Base-by-base conservation (phyloP, 2,888 invertebrate species). In the Schrankia costaestrigalis region DNA sequence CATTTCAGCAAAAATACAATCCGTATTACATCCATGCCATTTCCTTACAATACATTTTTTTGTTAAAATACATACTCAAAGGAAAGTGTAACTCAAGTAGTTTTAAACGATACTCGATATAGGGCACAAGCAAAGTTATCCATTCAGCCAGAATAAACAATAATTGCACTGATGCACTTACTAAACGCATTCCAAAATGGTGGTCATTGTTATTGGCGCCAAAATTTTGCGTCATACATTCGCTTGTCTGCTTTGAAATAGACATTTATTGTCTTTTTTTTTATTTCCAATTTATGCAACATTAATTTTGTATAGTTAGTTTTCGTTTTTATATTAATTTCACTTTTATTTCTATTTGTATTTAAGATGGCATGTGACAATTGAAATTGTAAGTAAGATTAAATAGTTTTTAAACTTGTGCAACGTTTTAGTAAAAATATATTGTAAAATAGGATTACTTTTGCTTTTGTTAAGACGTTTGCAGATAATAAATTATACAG, bases 81-180 rank as follows among this genome's bases (percentile, higher is more conserved):
- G 15, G 42, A 47, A 53, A 59, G 53, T 59, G 59, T 46, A 57
- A 53, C 32, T 33, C 26, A 56, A 59, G 40, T 25, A 47, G 42
- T 43, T 41, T 49, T 40, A 40, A 45, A 43, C 25, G 57, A 41
- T 41, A 56, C 37, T 39, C 26, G 46, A 56, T 56, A 43, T 29
- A 34, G 25, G n/a, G 38, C 33, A 41, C 36, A 53, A 13, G 26
- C 30, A 54, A 39, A 32, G n/a, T n/a, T n/a, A 40, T 36, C 35
- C 40, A 53, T 21, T 49, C 49, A 39, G 12, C 35, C 39, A 25
- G 35, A 49, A 38, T 46, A 46, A 18, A 49, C 49, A 32, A 46
- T 53, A 56, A 55, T 56, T 53, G 46, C 53, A 49, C 25, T 30
- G 18, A 28, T 30, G 46, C 23, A 34, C 38, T 29, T 25, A 38